Base-by-base conservation (phyloP, 2,797 vertebrate species). In the Triplophysa bombifrons region DNA sequence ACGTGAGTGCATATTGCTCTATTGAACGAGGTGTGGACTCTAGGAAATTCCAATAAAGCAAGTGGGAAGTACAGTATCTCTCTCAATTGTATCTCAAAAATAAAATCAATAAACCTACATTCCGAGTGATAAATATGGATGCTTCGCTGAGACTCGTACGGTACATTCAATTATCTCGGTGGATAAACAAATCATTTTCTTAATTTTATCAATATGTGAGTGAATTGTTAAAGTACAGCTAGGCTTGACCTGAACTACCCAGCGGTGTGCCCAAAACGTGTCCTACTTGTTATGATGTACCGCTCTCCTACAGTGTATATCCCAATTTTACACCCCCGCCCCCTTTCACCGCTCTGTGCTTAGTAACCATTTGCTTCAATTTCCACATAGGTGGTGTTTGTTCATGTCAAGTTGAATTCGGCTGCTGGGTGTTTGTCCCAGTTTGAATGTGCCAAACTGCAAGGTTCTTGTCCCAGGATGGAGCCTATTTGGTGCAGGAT, bases 371-470 rank as follows among this genome's bases (percentile, higher is more conserved):
- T 80, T 72, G 70, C 70, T 72, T 80, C 19, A 48, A 67, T 72
- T 73, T 80, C 22, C 25, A 13, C 77, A 65, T 60, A 73, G 71
- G 22, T 70, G 46, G 48, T 80, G 66, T 79, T 79, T 79, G 76
- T 75, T 75, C 79, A 60, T 72, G 66, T 69, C 81, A 70, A 73
- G 30, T 80, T 73, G 65, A 79, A 71, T 79, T 46, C 58, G 51
- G 67, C 81, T 66, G 60, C 67, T 66, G 67, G 81, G 25, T 65
- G 67, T 78, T 71, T 83, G 68, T 83, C 61, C 61, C 50, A 64
- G 68, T 72, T 75, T 68, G 46, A 82, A 48, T 74, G 70, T 1
- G 11, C 48, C 64, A 68, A 55, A 55, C 56, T 44, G 14, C 53
- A 22, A 34, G 63, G 63, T 78, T 56, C 78, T 63, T 74, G 30